Conservation (phyloP, 2,113 vertebrate species). For the Pica pica region DNA sequence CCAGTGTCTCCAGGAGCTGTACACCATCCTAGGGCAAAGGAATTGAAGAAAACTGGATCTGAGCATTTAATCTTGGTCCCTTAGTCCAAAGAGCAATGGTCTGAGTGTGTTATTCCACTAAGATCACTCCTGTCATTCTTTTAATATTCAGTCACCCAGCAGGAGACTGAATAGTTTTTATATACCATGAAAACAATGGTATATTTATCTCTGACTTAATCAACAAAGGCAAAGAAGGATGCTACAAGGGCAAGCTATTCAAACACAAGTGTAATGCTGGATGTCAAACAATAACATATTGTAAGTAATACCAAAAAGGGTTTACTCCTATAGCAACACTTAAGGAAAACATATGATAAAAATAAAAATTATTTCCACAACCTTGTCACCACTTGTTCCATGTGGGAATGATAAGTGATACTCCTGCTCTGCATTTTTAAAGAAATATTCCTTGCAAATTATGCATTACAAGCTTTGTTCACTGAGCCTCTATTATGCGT, state of each 20-base stretch:
- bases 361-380: constrained; percentile 72
- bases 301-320: constrained; percentile 57
- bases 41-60: not conserved
- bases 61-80: not conserved
- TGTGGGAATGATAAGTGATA: constrained; percentile 66
- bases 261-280: constrained; percentile 56
- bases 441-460: constrained; percentile 67
- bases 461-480: constrained; percentile 53
- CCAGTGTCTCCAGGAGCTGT: not conserved
- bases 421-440: constrained; percentile 60
- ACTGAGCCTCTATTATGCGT: constrained; percentile 19
- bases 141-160: not conserved
- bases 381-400: constrained; percentile 69
- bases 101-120: not conserved
- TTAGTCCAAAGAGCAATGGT: not conserved
- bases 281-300: constrained; percentile 69
- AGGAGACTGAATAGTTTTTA: constrained; percentile 20
- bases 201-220: constrained; percentile 55
- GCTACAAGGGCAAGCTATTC: constrained; percentile 52
- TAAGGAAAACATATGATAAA: constrained; percentile 70
- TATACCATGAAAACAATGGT: constrained; percentile 30
- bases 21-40: not conserved
- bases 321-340: constrained; percentile 60
- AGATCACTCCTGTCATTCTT: not conserved
- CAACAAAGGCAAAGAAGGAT: constrained; percentile 46